Conservation (phyloP, 2,113 vertebrate genomes). For the Speoplatyrhinus poulsoni region DNA sequence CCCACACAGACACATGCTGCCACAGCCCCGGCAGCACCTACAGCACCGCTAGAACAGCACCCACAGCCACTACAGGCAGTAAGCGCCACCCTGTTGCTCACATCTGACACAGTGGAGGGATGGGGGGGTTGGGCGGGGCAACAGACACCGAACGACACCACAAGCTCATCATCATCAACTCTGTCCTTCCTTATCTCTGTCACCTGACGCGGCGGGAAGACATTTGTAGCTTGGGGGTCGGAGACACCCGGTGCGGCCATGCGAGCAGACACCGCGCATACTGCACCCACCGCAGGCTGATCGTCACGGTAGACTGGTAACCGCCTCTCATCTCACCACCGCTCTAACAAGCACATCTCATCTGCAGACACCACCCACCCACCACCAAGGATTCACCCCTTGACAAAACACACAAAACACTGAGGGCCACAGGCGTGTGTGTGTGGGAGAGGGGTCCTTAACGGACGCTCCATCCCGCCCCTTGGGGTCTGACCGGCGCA, state of each 20-base stretch:
- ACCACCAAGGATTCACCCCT: constrained; percentile 63
- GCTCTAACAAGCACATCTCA: constrained; percentile 60
- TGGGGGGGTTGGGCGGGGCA: constrained; percentile 27
- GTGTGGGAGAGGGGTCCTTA: constrained; percentile 37
- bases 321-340: constrained; percentile 13
- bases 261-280: constrained; percentile 66
- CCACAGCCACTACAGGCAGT: constrained; percentile 53
- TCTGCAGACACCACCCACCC: constrained; percentile 43
- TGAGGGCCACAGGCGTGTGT: constrained; percentile 58
- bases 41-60: constrained; percentile 61
- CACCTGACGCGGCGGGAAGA: constrained; percentile 58
- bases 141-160: constrained; percentile 60
- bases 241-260: constrained; percentile 48
- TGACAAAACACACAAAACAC: constrained; percentile 77
- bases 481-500: constrained; percentile 55
- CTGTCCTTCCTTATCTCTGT: constrained; percentile 58
- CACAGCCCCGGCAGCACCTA: constrained; percentile 47
- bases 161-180: constrained; percentile 57
- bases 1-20: constrained; percentile 57
- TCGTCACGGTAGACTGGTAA: constrained; percentile 21
- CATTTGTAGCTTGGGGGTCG: constrained; percentile 56
- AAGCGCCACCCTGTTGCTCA: constrained; percentile 51
- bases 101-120: constrained; percentile 65
- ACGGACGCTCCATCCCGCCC: constrained; percentile 57
- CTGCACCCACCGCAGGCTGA: constrained; percentile 56